phyloP scores from a whole-genome alignment of 2,797 vertebrate genomes.

The Harpagifer antarcticus region DNA sequence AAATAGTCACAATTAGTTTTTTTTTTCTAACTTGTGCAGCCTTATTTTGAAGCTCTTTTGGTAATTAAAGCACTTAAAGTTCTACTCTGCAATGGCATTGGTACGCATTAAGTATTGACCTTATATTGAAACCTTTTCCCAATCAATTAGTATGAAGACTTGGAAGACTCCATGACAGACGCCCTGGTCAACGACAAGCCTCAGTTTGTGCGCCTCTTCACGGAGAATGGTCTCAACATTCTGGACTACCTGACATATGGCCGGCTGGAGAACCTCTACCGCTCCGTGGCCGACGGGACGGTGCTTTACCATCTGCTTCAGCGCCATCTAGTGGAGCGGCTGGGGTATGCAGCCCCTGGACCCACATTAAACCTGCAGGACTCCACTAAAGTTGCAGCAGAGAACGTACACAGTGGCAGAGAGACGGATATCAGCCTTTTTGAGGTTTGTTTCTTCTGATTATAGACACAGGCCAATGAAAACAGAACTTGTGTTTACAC shows the following conservation, averaged over 20 bases:
- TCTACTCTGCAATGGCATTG: background rate
- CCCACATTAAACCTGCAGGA: background rate
- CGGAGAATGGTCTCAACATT: conserved; percentile 90
- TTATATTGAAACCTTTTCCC: background rate
- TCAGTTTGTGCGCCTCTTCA: conserved; percentile 91
- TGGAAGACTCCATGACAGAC: conserved; percentile 90
- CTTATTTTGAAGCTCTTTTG: background rate
- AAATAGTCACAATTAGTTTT: no score
- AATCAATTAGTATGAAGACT: conserved; percentile 84
- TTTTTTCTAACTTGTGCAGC: no score
- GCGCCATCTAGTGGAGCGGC: conserved; percentile 71
- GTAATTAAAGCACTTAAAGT: background rate
- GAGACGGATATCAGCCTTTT: conserved; percentile 72
- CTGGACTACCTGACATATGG: conserved; percentile 86
- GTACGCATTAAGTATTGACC: background rate
- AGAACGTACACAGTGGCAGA: conserved; percentile 14
- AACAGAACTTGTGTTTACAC: background rate
- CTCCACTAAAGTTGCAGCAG: conserved; percentile 20
- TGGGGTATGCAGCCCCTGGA: background rate
- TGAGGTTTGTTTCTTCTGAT: conserved; percentile 71
- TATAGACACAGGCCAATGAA: background rate
- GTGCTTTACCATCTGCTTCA: conserved; percentile 83
- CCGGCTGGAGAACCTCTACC: conserved; percentile 87
- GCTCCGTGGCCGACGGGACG: conserved; percentile 79
- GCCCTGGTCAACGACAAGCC: conserved; percentile 91